Conservation (phyloP, 2,888 invertebrate genomes). For the Dryobota labecula region DNA sequence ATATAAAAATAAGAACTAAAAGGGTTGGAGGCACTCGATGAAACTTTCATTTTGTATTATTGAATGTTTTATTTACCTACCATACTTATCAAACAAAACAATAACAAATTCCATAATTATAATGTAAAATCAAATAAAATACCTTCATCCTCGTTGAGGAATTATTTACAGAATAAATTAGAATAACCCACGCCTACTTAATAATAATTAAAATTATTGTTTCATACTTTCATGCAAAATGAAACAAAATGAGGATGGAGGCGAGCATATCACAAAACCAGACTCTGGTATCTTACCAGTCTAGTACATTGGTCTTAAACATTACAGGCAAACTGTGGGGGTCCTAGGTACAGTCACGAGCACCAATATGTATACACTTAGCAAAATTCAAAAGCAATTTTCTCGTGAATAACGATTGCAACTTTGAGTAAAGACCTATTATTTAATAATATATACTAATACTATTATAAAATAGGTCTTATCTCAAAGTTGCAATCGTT, state of each 20-base stretch:
- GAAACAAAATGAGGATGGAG: background rate
- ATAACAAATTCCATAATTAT: conserved; percentile 9
- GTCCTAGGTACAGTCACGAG: background rate
- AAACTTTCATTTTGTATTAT: background rate
- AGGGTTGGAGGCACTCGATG: background rate
- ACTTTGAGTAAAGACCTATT: no score
- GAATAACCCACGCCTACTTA: background rate
- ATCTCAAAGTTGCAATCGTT: no score
- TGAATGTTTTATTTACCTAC: background rate
- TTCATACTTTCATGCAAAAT: background rate
- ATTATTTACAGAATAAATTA: conserved; percentile 5
- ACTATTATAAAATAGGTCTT: no score
- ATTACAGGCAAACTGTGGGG: no score
- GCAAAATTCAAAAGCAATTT: no score
- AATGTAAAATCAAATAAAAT: background rate
- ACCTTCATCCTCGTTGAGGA: no score
- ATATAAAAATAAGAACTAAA: background rate
- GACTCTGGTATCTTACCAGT: background rate
- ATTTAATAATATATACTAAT: no score
- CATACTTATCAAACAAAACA: background rate
- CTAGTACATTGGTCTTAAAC: background rate
- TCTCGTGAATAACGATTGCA: no score
- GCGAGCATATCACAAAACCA: background rate
- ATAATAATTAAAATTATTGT: background rate
- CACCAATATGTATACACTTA: no score